Evolutionary conservation across 2,797 vertebrate species (phyloP).

Genomic region (Mormyrus proboscirostris): DNA sequence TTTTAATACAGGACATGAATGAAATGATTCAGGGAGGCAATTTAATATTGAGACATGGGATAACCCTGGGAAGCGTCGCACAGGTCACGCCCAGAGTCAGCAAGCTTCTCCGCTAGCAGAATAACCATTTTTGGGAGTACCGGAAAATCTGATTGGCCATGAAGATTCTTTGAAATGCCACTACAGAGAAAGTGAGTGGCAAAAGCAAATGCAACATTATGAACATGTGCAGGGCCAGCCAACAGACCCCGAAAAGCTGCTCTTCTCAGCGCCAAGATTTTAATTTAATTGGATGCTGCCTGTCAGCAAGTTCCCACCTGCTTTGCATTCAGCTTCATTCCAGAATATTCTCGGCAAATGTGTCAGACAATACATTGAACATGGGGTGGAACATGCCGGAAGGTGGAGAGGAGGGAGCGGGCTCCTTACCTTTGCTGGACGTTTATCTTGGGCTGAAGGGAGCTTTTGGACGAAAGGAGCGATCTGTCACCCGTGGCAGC

Average conservation of each 20-base stretch:
- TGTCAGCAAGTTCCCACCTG: not conserved
- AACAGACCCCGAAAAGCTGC: not conserved
- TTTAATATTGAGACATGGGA: not conserved
- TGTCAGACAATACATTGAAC: not conserved
- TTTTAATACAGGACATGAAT: slow-evolving; percentile 2
- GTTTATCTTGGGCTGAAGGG: not conserved
- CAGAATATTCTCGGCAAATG: not conserved
- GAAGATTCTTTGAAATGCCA: not conserved
- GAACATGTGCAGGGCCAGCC: not conserved
- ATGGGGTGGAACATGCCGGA: not conserved
- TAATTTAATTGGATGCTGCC: not conserved
- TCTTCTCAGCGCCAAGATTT: not conserved
- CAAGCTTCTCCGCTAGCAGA: not conserved
- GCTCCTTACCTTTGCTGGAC: slow-evolving; percentile 5
- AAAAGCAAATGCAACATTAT: not conserved
- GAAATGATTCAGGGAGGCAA: not conserved
- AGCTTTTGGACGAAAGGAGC: not conserved
- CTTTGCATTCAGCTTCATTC: not conserved
- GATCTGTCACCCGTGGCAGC: slow-evolving; percentile 24
- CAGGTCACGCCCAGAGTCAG: not conserved
- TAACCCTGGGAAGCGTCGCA: not conserved
- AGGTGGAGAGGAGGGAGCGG: not conserved
- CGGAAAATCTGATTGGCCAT: not conserved
- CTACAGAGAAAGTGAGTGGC: not conserved
- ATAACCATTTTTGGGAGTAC: not conserved